Percentiles rank a stretch among this genome's conserved stretches.
Conservation (phyloP, 2,113 vertebrate genomes). For the Peromyscus maniculatus region DNA sequence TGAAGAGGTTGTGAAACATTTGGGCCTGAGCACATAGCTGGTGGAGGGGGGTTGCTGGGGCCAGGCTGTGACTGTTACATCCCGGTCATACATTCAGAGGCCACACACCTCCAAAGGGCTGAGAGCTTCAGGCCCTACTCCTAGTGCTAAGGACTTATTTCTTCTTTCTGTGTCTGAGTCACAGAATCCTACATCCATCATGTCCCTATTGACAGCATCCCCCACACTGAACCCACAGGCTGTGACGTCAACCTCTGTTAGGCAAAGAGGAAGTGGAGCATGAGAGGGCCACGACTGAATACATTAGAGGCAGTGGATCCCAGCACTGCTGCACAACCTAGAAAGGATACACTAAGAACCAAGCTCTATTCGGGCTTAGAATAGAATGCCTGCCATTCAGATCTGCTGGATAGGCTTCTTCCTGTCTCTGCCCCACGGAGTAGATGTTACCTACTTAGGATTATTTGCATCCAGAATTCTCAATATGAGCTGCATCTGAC, state of each 20-base stretch:
- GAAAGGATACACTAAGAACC: not conserved
- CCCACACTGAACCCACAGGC: not conserved
- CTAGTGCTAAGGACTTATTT: not conserved
- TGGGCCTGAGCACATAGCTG: not conserved
- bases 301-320: not conserved
- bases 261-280: not conserved
- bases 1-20: not conserved
- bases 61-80: not conserved
- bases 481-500: not conserved
- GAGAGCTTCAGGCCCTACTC: not conserved
- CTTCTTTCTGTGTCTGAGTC: slow-evolving; percentile 14
- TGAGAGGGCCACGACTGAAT: not conserved
- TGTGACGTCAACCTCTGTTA: not conserved
- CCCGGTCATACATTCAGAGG: not conserved
- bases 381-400: not conserved
- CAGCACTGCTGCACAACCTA: not conserved
- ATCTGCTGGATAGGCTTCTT: not conserved
- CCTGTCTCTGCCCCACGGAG: not conserved
- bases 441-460: too few relatives aligned
- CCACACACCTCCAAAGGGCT: not conserved
- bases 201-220: not conserved
- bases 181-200: not conserved
- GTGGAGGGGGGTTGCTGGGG: not conserved
- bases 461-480: rapidly evolving
- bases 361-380: not conserved